Evolutionary conservation across 2,113 vertebrate species (phyloP).

Genomic region (Mastomys coucha): DNA sequence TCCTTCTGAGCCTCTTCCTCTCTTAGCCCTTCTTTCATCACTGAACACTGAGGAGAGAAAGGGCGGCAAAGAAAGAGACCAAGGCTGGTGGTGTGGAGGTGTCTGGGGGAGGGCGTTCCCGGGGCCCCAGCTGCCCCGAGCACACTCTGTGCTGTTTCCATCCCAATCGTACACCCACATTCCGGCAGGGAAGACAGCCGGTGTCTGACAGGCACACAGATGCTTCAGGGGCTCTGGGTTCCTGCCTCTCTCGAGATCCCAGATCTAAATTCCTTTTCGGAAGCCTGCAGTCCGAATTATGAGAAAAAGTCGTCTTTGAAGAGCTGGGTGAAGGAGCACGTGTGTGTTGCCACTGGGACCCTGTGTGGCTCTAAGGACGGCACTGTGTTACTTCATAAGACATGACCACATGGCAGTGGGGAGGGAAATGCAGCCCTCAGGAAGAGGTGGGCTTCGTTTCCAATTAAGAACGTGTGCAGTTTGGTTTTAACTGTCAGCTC

Average conservation of each 20-base stretch:
- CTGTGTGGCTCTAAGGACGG: neutral
- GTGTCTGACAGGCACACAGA: fast-evolving
- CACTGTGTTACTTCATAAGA: neutral
- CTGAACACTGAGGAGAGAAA: conserved; percentile 80
- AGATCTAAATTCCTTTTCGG: neutral
- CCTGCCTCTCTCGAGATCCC: neutral
- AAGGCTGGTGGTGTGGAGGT: fast-evolving
- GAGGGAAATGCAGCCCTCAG: fast-evolving
- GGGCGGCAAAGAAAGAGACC: neutral
- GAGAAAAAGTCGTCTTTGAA: neutral
- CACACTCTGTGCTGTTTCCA: neutral
- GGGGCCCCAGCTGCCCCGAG: neutral
- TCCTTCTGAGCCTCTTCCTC: conserved; percentile 43
- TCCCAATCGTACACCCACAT: fast-evolving
- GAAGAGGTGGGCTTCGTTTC: neutral
- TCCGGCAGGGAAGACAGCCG: fast-evolving
- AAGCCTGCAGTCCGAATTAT: neutral
- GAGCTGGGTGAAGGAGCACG: neutral
- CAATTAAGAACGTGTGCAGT: neutral
- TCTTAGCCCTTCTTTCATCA: conserved; percentile 82
- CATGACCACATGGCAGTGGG: fast-evolving
- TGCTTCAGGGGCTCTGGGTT: neutral
- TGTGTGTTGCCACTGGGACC: neutral
- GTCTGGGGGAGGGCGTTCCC: neutral
- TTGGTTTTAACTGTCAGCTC: neutral